These are phyloP conservation scores for Clarias platycephalus DNA, from an alignment of 2,797 vertebrate genomes.

Conservation along the genomic window DNA sequence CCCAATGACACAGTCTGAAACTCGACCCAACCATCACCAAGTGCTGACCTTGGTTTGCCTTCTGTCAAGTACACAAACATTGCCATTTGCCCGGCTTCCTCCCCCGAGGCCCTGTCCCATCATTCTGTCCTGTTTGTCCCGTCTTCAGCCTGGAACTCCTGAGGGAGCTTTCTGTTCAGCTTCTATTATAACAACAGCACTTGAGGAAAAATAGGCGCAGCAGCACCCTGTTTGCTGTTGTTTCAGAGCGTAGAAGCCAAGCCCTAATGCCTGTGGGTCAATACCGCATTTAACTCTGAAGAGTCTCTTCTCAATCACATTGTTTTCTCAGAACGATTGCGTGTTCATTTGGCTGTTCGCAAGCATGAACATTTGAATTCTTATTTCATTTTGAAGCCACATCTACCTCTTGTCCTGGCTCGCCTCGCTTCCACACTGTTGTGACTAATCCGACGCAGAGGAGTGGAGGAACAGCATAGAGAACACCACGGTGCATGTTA, in stretches of 20 bases:
- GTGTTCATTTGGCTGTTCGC: neutral
- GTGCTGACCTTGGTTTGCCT: conserved; percentile 21
- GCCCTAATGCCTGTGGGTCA: conserved; percentile 12
- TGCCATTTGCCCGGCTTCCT: conserved; percentile 19
- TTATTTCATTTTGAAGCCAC: conserved; percentile 14
- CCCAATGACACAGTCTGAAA: neutral
- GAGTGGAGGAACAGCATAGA: conserved; percentile 2
- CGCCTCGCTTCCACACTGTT: neutral
- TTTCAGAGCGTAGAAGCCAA: conserved; percentile 18
- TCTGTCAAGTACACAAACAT: conserved; percentile 22
- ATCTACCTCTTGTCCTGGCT: neutral
- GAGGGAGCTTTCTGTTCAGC: conserved; percentile 26
- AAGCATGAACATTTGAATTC: neutral
- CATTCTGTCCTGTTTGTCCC: conserved; percentile 48
- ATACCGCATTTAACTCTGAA: conserved; percentile 30
- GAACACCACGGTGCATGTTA: conserved; percentile 20
- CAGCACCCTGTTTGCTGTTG: conserved; percentile 32
- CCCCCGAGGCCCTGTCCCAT: conserved; percentile 39
- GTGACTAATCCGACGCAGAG: conserved; percentile 22
- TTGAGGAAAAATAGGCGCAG: conserved; percentile 26
- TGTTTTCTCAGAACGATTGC: conserved; percentile 1
- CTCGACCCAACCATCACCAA: conserved; percentile 5
- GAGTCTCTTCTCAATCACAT: conserved; percentile 6
- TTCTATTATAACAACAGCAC: conserved; percentile 40
- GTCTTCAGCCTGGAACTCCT: conserved; percentile 32